A percentile compares a stretch with the other conserved stretches of the same genome.
Evolutionary conservation across 2,113 vertebrate genomes (phyloP).

Genomic region (Malaclemys terrapin): DNA sequence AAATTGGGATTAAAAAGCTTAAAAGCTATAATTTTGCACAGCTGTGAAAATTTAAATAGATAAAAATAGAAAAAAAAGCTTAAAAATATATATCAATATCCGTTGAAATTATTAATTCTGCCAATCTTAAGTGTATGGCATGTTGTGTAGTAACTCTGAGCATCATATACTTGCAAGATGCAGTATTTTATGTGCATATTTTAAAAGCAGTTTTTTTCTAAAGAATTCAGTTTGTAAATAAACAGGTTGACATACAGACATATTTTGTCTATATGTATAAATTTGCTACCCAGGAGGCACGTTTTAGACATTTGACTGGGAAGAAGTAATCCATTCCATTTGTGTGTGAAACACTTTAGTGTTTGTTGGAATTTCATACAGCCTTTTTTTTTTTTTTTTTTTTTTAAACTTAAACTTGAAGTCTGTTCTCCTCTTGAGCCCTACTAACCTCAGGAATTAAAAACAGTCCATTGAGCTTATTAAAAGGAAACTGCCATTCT

Average conservation of each 20-base stretch:
- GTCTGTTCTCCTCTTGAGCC: not conserved
- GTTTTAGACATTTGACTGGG: not conserved
- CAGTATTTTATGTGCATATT: accelerated
- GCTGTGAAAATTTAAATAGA: not conserved
- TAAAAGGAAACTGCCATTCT: not conserved
- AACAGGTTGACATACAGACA: not conserved
- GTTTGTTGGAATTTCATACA: not conserved
- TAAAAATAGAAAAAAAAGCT: not conserved
- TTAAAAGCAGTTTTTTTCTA: not conserved
- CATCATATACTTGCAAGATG: not conserved
- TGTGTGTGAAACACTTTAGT: not conserved
- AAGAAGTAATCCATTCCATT: not conserved
- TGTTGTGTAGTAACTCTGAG: not conserved
- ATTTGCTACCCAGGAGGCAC: not conserved
- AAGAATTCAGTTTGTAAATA: not conserved
- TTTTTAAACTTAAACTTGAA: not conserved
- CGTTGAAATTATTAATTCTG: not conserved
- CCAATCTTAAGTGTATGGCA: accelerated
- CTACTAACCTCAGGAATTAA: not conserved
- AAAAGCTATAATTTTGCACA: not conserved
- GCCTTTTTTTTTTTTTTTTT: not conserved
- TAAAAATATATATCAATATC: not conserved
- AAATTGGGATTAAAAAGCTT: not conserved
- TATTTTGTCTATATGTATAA: not conserved
- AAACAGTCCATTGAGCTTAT: not conserved